Evolutionary conservation across 1,140 invertebrate genomes (phyloP), one percentile per base, ranked within the genome.

Genomic region (Pseudachorutes palmiensis): DNA sequence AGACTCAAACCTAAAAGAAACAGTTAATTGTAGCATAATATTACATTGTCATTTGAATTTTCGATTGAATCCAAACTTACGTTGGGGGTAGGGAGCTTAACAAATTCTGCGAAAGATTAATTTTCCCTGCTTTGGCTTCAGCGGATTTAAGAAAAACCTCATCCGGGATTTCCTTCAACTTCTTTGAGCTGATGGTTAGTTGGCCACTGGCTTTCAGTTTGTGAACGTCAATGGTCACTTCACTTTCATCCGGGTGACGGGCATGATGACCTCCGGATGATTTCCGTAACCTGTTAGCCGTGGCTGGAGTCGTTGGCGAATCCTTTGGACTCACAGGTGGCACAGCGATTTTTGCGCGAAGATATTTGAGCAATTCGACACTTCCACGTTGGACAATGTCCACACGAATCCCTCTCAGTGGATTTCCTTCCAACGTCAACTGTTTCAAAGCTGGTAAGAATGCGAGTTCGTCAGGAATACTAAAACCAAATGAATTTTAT

Each of bases 341-440:
- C n/a, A n/a, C n/a, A 5, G 5, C 36, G 36, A 41, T 41, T 55
- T 45, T 45, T 19, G 36, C 9, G 1, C 86, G 79, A 31, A 96
- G 79, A 76, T 87, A 88, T 75, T 88, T 88, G 72, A 94, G 82
- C 72, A 95, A 85, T 65, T 89, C 82, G 41, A 83, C 79, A 1
- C 91, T 93, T 5, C 92, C 92, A 65, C 89, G 86, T 77, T 86
- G 82, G 49, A 92, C 80, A 51, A 92, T 86, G 76, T 92, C 90
- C 59, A 85, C 81, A 62, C 90, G 79, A 41, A 92, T 84, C 28
- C 85, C 85, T 73, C 86, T 82, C 69, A 94, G 80, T 70, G 88
- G 88, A 80, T 96, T 96, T 0, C 91, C 93, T 61, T 93, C 88
- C 49, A 95, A 81, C 67, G 86, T 84, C 48, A 96, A 81, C 64